phyloP scores from a whole-genome alignment of 2,113 vertebrate species.

The Aegotheles bennettii region DNA sequence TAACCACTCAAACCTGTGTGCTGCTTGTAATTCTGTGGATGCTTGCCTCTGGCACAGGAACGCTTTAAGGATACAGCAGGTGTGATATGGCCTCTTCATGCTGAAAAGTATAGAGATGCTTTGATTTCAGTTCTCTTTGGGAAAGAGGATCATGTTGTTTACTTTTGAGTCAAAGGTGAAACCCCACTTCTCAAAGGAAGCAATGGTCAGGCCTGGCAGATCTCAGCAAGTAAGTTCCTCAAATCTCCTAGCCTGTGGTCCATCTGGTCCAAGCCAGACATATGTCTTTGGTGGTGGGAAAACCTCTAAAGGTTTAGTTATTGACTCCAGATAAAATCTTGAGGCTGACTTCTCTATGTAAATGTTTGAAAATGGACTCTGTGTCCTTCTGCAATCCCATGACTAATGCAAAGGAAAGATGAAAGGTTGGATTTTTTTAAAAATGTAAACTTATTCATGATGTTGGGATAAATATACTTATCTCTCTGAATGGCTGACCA shows the following conservation, averaged over 20 bases:
- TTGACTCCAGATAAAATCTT: neutral
- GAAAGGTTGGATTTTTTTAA: neutral
- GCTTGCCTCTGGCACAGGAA: neutral
- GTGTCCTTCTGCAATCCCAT: neutral
- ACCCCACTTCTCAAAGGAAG: neutral
- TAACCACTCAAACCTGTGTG: neutral
- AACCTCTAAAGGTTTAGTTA: neutral
- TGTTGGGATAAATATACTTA: neutral
- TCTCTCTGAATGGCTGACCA: neutral
- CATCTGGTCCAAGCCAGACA: neutral
- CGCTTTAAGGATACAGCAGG: neutral
- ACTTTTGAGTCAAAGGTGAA: neutral
- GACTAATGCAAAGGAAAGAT: neutral
- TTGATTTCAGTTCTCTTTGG: constrained; percentile 6
- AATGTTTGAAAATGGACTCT: neutral
- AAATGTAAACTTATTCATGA: neutral
- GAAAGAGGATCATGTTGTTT: neutral
- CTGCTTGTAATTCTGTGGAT: neutral
- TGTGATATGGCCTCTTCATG: neutral
- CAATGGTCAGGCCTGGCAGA: neutral
- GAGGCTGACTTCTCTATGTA: neutral
- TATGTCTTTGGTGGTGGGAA: neutral
- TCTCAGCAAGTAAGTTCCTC: neutral
- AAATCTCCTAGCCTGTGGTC: neutral
- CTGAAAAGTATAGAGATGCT: neutral